Evolutionary conservation across 1,140 invertebrate genomes (phyloP).

Genomic region (Polyergus mexicanus): DNA sequence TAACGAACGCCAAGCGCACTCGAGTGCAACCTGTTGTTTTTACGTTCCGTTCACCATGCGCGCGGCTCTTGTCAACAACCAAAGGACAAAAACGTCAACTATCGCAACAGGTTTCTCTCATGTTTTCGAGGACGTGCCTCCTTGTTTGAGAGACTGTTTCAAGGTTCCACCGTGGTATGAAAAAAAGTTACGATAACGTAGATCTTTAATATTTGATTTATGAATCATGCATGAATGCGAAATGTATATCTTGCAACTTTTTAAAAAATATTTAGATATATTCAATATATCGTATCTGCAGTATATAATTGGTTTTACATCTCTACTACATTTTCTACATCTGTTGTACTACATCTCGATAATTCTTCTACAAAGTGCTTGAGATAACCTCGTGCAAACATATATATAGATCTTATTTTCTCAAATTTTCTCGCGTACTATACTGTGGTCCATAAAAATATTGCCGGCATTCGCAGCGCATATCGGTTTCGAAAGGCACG

Average conservation of each 20-base stretch:
- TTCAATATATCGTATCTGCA: not conserved
- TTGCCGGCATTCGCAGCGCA: not conserved
- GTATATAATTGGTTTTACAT: conserved; percentile 2
- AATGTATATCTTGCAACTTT: not conserved
- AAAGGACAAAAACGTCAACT: conserved; percentile 29
- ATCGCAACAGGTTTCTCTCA: conserved; percentile 43
- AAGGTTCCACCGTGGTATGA: not conserved
- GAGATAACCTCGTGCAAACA: not conserved
- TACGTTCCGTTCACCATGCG: conserved; percentile 16
- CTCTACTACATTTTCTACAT: no score
- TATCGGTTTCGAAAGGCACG: conserved; percentile 3
- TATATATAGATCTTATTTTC: not conserved
- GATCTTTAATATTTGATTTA: conserved; percentile 4
- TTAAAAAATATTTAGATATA: not conserved
- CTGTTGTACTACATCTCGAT: no score
- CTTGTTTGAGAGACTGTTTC: not conserved
- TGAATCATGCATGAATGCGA: not conserved
- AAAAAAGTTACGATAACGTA: not conserved
- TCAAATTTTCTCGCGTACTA: not conserved
- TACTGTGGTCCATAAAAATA: not conserved
- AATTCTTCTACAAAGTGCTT: no score
- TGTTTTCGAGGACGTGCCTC: conserved; percentile 38
- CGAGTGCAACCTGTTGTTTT: conserved; percentile 60
- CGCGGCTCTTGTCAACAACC: conserved; percentile 53
- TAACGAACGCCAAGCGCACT: conserved; percentile 52